Conservation (phyloP, 2,113 vertebrate species). For the Drymodes brunneopygia region DNA sequence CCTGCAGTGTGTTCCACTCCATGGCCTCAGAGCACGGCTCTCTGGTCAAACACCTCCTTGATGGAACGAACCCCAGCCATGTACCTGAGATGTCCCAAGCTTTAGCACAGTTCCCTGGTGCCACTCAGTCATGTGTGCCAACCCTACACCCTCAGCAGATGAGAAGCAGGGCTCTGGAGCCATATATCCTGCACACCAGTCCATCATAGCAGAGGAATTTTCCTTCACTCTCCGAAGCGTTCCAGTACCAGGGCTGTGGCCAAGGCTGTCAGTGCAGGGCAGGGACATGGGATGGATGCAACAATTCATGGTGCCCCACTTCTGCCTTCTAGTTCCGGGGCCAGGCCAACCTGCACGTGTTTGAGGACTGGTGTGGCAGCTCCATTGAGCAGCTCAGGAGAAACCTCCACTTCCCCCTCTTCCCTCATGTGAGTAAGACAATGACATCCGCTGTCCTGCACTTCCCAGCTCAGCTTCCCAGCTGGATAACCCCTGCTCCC, state of each 20-base stretch:
- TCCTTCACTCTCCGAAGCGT: not conserved
- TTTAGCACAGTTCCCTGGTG: not conserved
- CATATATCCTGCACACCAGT: not conserved
- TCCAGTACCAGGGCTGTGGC: accelerated
- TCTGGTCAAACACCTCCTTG: not conserved
- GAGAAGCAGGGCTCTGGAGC: not conserved
- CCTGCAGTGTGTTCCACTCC: not conserved
- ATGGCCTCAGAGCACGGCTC: not conserved
- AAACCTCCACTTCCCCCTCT: conserved; percentile 88
- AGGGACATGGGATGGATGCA: not conserved
- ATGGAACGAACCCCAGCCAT: not conserved
- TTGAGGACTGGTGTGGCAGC: conserved; percentile 94
- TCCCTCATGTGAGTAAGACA: conserved; percentile 85
- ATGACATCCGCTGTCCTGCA: accelerated
- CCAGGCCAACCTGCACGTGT: conserved; percentile 88
- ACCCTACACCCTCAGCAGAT: not conserved
- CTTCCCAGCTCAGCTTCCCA: not conserved
- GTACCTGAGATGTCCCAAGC: not conserved
- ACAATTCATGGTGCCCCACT: not conserved
- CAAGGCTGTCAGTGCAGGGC: not conserved
- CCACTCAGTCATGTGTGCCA: not conserved
- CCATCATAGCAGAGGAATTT: accelerated
- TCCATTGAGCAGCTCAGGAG: conserved; percentile 81
- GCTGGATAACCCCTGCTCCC: not conserved
- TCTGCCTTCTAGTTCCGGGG: conserved; percentile 77